Evolutionary conservation across 2,888 invertebrate genomes (phyloP), one percentile per base, ranked within the genome.

Genomic region (Vesta saturnalis): DNA sequence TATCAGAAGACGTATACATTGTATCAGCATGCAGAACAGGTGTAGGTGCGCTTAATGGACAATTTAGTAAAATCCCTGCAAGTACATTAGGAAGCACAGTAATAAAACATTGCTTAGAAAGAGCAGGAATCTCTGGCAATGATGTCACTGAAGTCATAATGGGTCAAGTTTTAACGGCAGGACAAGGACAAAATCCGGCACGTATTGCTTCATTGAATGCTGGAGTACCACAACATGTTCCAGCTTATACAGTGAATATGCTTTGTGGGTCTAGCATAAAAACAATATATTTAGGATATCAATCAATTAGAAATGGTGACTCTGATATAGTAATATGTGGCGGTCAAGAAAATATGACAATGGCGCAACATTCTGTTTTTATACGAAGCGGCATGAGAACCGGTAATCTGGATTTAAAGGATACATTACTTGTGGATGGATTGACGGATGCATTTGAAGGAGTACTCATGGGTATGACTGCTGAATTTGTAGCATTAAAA

Each of bases 321-420:
- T 85, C 89, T 1, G 82, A 85, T 19, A 85, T 94, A 70, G 88
- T 93, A 2, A 87, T 95, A 16, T 91, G 91, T 76, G 94, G 94
- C 23, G 95, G 95, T 0, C 94, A 94, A 84, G 95, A 95, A 83
- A 91, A 85, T 75, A 95, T 95, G 95, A 92, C 91, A 60, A 86
- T 87, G 82, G 89, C 93, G 1, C 91, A 91, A 1, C 94, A 94
- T 81, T 86, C 86, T 2, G 83, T 88, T 23, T 84, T 89, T 74
- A 77, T 93, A 70, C 86, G 94, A 55, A 79, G 83, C 69, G 91
- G 91, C 8, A 78, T 87, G 1, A 92, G 91, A 85, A 85, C 92
- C 84, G 94, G 94, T 2, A 82, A 89, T 73, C 83, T 85, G 3
- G 83, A 84, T 21, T 78, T 94, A 73, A 77, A 85, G 1, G 94